Conservation (phyloP, 2,113 vertebrate genomes). For the Zingel zingel region DNA sequence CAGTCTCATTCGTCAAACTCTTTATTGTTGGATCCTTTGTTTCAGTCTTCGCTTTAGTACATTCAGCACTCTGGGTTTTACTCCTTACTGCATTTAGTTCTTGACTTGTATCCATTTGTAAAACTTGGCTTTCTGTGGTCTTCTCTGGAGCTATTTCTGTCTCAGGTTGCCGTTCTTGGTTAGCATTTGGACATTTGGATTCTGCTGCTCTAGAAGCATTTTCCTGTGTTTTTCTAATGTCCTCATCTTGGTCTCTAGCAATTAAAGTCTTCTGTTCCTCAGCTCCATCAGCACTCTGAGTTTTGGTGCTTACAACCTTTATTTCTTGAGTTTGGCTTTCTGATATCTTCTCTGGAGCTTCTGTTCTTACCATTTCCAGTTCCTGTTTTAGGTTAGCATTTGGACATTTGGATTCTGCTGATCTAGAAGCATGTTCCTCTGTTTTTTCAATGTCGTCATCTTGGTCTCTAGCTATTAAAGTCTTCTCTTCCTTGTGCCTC, state of each 20-base stretch:
- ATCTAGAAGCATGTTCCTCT: not conserved
- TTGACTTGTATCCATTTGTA: constrained; percentile 13
- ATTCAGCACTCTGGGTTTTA: not conserved
- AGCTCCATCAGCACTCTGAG: not conserved
- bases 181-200: constrained; percentile 6
- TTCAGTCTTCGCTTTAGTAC: not conserved
- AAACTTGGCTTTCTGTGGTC: constrained; percentile 6
- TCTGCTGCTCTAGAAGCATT: not conserved
- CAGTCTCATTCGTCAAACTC: constrained; percentile 9
- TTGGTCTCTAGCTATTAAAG: not conserved
- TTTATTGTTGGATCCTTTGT: not conserved
- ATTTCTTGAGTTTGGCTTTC: not conserved
- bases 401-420: not conserved
- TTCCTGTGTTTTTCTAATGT: constrained; percentile 6
- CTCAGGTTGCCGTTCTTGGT: not conserved
- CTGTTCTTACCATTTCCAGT: fast-evolving
- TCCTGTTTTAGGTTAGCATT: constrained; percentile 1
- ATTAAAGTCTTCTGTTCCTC: not conserved
- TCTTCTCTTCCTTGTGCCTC: constrained; percentile 7
- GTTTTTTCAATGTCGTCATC: not conserved
- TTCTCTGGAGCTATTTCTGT: constrained; percentile 3
- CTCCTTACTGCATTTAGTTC: not conserved
- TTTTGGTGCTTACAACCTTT: not conserved
- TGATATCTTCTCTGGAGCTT: not conserved
- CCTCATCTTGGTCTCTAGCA: not conserved